These are phyloP conservation scores for Caenorhabditis afra DNA, from an alignment of 2,888 invertebrate genomes.

Conservation along the genomic window DNA sequence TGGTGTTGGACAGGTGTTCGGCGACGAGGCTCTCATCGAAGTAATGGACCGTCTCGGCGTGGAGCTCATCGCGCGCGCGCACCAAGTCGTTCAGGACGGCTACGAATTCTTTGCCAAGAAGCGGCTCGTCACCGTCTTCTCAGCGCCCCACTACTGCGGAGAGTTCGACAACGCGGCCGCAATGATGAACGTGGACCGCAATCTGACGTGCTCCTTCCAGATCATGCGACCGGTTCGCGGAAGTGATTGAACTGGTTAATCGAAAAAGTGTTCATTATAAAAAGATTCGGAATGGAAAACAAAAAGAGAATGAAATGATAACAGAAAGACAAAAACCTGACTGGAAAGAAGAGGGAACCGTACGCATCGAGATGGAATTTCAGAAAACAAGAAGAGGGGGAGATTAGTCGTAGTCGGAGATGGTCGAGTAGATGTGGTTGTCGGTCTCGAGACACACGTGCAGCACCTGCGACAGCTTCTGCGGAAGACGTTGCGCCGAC, in stretches of 20 bases:
- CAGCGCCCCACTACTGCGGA: constrained; percentile 70
- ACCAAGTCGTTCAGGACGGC: constrained; percentile 83
- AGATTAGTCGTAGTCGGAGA: constrained; percentile 66
- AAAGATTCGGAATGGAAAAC: too few species aligned
- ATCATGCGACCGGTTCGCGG: constrained; percentile 36
- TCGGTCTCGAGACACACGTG: constrained; percentile 72
- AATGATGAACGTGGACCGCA: constrained; percentile 76
- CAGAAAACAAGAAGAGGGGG: neutral
- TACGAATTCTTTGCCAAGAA: constrained; percentile 83
- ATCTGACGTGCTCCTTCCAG: constrained; percentile 72
- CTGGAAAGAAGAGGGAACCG: constrained; percentile 28
- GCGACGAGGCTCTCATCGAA: constrained; percentile 82
- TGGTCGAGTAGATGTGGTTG: constrained; percentile 77
- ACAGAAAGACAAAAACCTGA: constrained; percentile 41
- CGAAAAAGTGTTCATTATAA: too few species aligned
- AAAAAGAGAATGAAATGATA: constrained; percentile 13
- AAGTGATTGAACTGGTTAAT: neutral
- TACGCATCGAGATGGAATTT: constrained; percentile 45
- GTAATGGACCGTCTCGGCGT: constrained; percentile 65
- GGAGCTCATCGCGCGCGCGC: constrained; percentile 74
- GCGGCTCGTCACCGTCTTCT: constrained; percentile 70
- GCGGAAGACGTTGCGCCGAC: constrained; percentile 58
- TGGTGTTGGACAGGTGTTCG: constrained; percentile 84
- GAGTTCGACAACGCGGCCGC: constrained; percentile 75
- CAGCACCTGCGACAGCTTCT: constrained; percentile 63